These are phyloP conservation scores for Donacobius atricapilla DNA, from an alignment of 2,113 vertebrate genomes.

Conservation along the genomic window DNA sequence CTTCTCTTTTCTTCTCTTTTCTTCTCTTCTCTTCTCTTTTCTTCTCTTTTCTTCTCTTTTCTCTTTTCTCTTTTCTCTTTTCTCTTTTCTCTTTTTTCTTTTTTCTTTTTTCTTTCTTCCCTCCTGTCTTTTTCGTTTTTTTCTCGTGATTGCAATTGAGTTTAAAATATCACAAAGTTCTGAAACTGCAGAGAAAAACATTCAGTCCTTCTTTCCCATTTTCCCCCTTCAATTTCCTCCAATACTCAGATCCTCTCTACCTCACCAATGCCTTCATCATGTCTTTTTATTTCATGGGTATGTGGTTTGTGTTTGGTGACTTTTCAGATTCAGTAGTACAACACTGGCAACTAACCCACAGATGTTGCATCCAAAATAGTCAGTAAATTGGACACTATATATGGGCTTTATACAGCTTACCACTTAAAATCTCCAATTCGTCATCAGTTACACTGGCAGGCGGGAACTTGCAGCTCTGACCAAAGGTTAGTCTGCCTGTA, in stretches of 20 bases:
- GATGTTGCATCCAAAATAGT: background rate
- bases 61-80: too few relatives aligned
- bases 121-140: too few relatives aligned
- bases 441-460: background rate
- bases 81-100: too few relatives aligned
- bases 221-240: background rate
- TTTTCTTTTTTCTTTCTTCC: background rate
- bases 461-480: background rate
- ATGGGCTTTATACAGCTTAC: background rate
- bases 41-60: too few relatives aligned
- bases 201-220: background rate
- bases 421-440: background rate
- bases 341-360: background rate
- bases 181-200: background rate
- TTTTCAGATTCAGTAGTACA: background rate
- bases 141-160: accelerated
- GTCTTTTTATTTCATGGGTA: background rate
- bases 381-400: background rate
- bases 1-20: too few relatives aligned
- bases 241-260: background rate
- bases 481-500: background rate
- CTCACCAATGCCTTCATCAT: accelerated
- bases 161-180: background rate
- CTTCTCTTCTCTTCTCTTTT: too few relatives aligned
- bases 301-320: background rate